Evolutionary conservation across 2,888 invertebrate species (phyloP), one percentile per base, ranked within the genome.

Genomic region (Cosmia trapezina): DNA sequence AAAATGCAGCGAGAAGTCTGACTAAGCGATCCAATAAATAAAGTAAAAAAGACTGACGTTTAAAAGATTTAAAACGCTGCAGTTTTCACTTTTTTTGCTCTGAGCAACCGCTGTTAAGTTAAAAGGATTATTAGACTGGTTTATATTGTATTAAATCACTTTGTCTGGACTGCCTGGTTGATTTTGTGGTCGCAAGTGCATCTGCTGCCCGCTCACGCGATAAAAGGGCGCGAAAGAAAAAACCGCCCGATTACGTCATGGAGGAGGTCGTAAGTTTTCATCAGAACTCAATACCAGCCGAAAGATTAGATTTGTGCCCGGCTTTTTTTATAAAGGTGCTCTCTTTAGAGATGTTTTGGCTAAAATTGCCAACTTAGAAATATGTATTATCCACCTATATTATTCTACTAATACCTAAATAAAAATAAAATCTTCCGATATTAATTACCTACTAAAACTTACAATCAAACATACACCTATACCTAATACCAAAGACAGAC

Each of bases 1-100:
- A 75, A 79, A 81, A 80, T 77, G 77, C 83, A 68, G 54, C 49
- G 66, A 51, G 51, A 66, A 59, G 14, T 53, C 57, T 43, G 78
- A 37, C 56, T 54, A 53, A 67, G 37, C 47, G 67, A 66, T 80
- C 69, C 70, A 57, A 33, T 61, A 67, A 22, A 41, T 54, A 45
- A 28, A 73, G 12, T 19, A 53, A 54, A 77, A 64, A 72, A 78
- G 60, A 61, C 45, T 56, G 33, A 45, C 11, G 28, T 54, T 66
- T 49, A 73, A 57, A 63, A 33, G 67, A 73, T 33, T 63, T 66
- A 47, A 73, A 60, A 51, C 56, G 49, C n/a, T 43, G 53, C 41
- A 47, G 47, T 49, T 62, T 76, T 41, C 5, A 41, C 41, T 41
- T 41, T 54, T 67, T 60, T 60, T 33, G 8, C 9, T 54, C 19